These are phyloP conservation scores for Clunio marinus DNA, from an alignment of 2,888 invertebrate genomes.

Conservation along the genomic window DNA sequence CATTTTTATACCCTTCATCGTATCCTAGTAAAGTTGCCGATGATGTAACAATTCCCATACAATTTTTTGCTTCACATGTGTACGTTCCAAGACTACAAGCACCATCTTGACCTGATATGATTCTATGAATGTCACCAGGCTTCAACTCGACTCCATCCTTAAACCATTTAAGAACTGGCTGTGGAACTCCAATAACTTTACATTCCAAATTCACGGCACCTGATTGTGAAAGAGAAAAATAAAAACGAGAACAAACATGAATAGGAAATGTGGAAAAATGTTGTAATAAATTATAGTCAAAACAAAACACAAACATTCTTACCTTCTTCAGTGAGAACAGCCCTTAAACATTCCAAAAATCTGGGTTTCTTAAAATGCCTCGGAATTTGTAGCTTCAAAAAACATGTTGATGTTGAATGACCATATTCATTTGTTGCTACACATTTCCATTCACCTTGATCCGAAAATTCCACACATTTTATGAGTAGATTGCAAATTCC, in stretches of 20 bases:
- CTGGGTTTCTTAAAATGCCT: constrained; percentile 84
- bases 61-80: constrained; percentile 85
- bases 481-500: constrained; percentile 72
- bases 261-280: background rate
- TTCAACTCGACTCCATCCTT: constrained; percentile 86
- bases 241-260: background rate
- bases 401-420: constrained; percentile 82
- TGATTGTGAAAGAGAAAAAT: constrained; percentile 14
- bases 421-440: constrained; percentile 85
- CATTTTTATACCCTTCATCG: constrained; percentile 64
- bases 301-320: too few species aligned
- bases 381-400: constrained; percentile 77
- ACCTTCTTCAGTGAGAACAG: constrained; percentile 74
- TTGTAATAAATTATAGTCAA: too few species aligned
- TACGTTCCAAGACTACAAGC: constrained; percentile 86
- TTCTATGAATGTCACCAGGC: constrained; percentile 86
- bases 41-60: constrained; percentile 85
- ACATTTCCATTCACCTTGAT: constrained; percentile 91
- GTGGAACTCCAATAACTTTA: constrained; percentile 87
- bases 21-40: constrained; percentile 84
- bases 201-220: constrained; percentile 89
- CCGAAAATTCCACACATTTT: constrained; percentile 69
- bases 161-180: constrained; percentile 86
- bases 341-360: constrained; percentile 79
- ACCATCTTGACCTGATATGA: constrained; percentile 85